Evolutionary conservation across 1,140 invertebrate species (phyloP).

Genomic region (Berghia stephanieae): DNA sequence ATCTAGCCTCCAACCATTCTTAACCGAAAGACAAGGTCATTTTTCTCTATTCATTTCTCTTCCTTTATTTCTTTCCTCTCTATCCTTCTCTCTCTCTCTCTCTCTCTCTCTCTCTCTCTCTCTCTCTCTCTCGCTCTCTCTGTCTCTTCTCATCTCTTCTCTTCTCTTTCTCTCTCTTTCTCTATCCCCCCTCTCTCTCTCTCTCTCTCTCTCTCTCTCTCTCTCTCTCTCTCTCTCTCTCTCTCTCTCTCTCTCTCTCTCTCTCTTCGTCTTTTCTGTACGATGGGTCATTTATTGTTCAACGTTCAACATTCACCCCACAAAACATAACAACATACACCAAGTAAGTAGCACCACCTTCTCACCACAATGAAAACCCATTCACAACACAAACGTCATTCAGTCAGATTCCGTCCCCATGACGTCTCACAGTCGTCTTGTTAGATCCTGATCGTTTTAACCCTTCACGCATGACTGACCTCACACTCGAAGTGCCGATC

Average conservation of each 20-base stretch:
- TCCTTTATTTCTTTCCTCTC: not conserved
- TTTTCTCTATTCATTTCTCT: not conserved
- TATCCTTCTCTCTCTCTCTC: not conserved
- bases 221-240: not conserved
- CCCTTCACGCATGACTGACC: too few relatives aligned
- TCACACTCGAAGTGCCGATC: too few relatives aligned
- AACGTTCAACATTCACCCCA: not conserved
- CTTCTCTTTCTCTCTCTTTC: not conserved
- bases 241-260: constrained; percentile 11
- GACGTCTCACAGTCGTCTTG: not conserved
- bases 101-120: not conserved
- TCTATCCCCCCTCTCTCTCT: not conserved
- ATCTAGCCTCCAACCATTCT: not conserved
- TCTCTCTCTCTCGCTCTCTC: not conserved
- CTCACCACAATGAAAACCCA: too few relatives aligned
- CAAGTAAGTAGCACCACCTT: not conserved
- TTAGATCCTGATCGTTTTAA: too few relatives aligned
- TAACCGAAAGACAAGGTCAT: not conserved
- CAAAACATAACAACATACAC: not conserved
- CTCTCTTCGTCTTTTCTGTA: not conserved
- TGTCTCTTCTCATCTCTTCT: not conserved
- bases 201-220: not conserved
- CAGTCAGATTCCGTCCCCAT: not conserved
- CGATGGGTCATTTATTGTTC: not conserved
- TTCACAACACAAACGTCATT: not conserved